Evolutionary conservation across 2,888 invertebrate species (phyloP).

Genomic region (Gari tellinella): DNA sequence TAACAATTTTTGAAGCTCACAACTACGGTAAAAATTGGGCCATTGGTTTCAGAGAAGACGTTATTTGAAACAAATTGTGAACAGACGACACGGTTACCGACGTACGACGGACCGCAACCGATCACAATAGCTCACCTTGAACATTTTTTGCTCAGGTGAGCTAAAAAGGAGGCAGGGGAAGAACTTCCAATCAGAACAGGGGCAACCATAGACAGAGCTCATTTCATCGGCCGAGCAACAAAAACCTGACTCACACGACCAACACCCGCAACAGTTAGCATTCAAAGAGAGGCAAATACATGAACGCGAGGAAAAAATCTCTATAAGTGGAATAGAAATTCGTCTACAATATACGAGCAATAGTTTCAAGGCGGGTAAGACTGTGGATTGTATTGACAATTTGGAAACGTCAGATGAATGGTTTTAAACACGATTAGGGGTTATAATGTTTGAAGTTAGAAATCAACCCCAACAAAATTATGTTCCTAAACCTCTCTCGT

Average conservation of each 20-base stretch:
- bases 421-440: slow-evolving; percentile 22
- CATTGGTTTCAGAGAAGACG: no score
- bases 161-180: slow-evolving; percentile 6
- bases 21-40: no score
- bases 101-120: no score
- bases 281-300: neutral
- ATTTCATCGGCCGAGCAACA: neutral
- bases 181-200: slow-evolving; percentile 1
- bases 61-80: no score
- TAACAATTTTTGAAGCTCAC: no score
- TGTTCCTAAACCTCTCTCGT: slow-evolving; percentile 14
- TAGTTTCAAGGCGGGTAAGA: slow-evolving; percentile 28
- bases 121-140: no score
- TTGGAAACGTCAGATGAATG: slow-evolving; percentile 25
- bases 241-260: neutral
- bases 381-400: neutral
- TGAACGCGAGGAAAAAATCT: neutral
- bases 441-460: slow-evolving; percentile 12
- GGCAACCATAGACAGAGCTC: no score
- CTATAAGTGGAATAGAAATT: slow-evolving; percentile 15
- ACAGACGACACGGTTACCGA: no score
- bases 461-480: slow-evolving; percentile 14
- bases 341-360: neutral
- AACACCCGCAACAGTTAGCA: neutral
- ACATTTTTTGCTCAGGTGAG: no score